Percentiles rank a stretch among this genome's conserved stretches.
Conservation (phyloP, 1,140 invertebrate genomes). For the Zaprionus nigranus region DNA sequence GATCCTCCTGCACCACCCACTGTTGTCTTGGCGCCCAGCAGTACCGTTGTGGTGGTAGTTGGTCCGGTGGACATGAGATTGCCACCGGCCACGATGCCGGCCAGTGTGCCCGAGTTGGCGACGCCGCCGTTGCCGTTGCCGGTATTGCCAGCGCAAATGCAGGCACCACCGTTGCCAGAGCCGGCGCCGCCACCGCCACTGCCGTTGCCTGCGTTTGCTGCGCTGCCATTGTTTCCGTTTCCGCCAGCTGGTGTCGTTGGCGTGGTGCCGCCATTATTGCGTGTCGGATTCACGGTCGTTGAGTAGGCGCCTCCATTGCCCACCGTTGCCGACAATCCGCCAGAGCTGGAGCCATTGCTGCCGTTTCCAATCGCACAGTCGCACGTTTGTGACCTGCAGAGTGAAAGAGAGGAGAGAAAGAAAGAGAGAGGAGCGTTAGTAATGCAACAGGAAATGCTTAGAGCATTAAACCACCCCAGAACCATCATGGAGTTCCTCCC, state of each 20-base stretch:
- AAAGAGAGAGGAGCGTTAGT: conserved; percentile 41
- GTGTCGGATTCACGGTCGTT: conserved; percentile 83
- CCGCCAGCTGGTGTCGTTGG: conserved; percentile 77
- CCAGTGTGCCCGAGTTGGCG: conserved; percentile 60
- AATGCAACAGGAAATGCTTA: conserved; percentile 56
- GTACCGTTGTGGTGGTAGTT: conserved; percentile 80
- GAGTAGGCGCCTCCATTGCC: conserved; percentile 70
- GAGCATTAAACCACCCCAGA: conserved; percentile 24
- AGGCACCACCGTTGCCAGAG: conserved; percentile 46
- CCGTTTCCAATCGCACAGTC: conserved; percentile 85
- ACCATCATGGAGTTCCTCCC: not conserved
- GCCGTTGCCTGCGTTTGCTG: conserved; percentile 39
- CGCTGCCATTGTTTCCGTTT: conserved; percentile 73
- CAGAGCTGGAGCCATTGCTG: conserved; percentile 85
- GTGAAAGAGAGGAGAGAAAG: conserved; percentile 9
- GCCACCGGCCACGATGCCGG: conserved; percentile 73
- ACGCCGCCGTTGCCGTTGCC: conserved; percentile 42
- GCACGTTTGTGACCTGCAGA: conserved; percentile 73
- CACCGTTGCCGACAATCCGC: conserved; percentile 31
- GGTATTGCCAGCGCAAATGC: conserved; percentile 28
- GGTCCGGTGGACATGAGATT: conserved; percentile 82
- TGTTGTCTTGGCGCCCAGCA: conserved; percentile 77
- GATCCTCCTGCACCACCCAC: conserved; percentile 49
- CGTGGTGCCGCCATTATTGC: conserved; percentile 81
- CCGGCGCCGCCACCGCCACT: conserved; percentile 26